Percentiles rank a stretch among this genome's conserved stretches.
phyloP scores from a whole-genome alignment of 2,888 invertebrate genomes.

The Tetragonisca angustula region DNA sequence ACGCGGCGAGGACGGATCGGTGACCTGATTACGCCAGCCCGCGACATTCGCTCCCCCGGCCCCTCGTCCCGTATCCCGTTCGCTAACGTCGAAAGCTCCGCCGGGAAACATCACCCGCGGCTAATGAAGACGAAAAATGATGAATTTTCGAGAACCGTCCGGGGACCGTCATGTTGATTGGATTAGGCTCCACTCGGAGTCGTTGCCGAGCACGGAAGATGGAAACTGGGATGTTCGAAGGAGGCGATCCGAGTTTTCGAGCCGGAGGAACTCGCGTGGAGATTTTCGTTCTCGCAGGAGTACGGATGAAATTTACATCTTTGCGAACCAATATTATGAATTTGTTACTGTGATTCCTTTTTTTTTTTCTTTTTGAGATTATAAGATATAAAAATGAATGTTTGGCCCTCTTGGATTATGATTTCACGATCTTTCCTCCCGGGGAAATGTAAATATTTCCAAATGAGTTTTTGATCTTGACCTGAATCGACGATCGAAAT shows the following conservation, averaged over 20 bases:
- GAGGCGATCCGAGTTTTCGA: background rate
- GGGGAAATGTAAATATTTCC: too few relatives aligned
- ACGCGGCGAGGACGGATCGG: slow-evolving; percentile 16
- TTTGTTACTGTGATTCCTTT: too few relatives aligned
- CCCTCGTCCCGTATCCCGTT: background rate
- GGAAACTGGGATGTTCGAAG: background rate
- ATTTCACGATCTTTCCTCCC: too few relatives aligned
- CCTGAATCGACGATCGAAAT: too few relatives aligned
- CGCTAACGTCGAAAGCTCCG: too few relatives aligned
- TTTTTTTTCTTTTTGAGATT: too few relatives aligned
- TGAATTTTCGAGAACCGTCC: background rate
- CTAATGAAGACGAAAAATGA: slow-evolving; percentile 28
- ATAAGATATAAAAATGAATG: too few relatives aligned
- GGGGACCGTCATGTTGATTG: background rate
- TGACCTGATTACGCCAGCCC: slow-evolving; percentile 45
- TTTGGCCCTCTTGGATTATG: too few relatives aligned
- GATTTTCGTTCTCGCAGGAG: background rate
- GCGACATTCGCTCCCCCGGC: background rate
- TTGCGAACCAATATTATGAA: too few relatives aligned
- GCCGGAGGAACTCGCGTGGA: background rate
- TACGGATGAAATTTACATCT: too few relatives aligned
- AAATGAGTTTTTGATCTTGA: too few relatives aligned
- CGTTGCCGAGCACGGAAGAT: background rate
- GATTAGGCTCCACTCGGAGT: too few relatives aligned
- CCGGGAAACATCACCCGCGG: background rate